These are phyloP conservation scores for Amphipyra tragopoginis DNA, from an alignment of 2,888 invertebrate species.

Conservation along the genomic window DNA sequence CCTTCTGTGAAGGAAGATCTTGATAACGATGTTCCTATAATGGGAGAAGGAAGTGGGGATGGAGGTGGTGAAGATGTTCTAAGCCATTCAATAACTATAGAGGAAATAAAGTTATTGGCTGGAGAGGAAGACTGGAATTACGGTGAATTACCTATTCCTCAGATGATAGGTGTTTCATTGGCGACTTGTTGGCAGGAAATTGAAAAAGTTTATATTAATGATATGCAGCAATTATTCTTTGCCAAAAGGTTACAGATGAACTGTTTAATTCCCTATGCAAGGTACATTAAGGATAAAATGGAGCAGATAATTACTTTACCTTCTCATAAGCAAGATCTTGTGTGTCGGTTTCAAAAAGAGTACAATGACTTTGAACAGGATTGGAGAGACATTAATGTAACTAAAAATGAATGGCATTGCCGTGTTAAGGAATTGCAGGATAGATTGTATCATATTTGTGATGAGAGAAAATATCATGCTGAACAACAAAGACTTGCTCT, in stretches of 20 bases:
- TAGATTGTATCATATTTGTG: constrained; percentile 89
- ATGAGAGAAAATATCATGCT: constrained; percentile 87
- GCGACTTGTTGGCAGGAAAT: constrained; percentile 87
- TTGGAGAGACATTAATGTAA: constrained; percentile 87
- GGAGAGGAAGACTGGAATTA: constrained; percentile 87
- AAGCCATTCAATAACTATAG: constrained; percentile 50
- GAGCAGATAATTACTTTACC: constrained; percentile 87
- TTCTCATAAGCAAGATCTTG: constrained; percentile 89
- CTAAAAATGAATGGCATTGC: constrained; percentile 91
- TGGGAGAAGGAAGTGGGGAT: constrained; percentile 64
- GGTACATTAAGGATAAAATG: constrained; percentile 89
- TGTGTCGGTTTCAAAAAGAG: constrained; percentile 89
- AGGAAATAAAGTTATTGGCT: constrained; percentile 73
- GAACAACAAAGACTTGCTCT: constrained; percentile 88
- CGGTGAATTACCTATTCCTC: constrained; percentile 78
- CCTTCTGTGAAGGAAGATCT: constrained; percentile 61
- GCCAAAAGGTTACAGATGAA: constrained; percentile 89
- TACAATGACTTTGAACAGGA: constrained; percentile 91
- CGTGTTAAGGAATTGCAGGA: constrained; percentile 86
- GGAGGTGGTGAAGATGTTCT: constrained; percentile 57
- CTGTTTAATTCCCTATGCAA: constrained; percentile 89
- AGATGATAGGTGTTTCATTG: constrained; percentile 76
- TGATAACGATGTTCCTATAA: constrained; percentile 56
- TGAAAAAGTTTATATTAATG: constrained; percentile 86
- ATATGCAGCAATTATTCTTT: constrained; percentile 89